Evolutionary conservation across 2,113 vertebrate species (phyloP).

Genomic region (Leiothrix lutea): DNA sequence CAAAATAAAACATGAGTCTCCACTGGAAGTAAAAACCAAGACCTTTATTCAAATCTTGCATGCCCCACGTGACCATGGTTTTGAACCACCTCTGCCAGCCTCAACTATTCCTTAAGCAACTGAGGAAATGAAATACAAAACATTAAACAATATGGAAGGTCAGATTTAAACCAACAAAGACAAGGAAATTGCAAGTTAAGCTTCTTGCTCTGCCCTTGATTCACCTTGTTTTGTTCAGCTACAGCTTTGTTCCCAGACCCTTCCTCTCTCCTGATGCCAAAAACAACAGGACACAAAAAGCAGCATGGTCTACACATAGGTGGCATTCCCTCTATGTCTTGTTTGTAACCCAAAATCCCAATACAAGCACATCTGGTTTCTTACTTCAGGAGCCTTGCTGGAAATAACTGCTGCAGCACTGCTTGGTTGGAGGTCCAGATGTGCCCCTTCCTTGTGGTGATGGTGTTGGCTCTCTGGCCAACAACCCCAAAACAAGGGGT

Average conservation of each 20-base stretch:
- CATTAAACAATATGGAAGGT: background rate
- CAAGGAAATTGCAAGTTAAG: constrained; percentile 65
- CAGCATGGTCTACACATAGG: background rate
- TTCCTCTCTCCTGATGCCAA: background rate
- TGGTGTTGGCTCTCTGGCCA: background rate
- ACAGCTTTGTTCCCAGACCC: background rate
- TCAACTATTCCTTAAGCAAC: background rate
- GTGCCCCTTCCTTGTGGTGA: background rate
- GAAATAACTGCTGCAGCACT: background rate
- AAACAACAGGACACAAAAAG: background rate
- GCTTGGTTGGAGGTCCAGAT: background rate
- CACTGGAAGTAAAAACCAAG: background rate
- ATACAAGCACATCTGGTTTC: background rate
- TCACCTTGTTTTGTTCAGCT: constrained; percentile 50
- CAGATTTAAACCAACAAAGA: constrained; percentile 45
- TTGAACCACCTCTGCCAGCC: background rate
- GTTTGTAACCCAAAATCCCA: background rate
- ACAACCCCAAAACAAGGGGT: background rate
- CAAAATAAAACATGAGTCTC: background rate
- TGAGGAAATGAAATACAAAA: constrained; percentile 56
- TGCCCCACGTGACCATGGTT: background rate
- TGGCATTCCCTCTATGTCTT: background rate
- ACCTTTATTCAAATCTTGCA: background rate
- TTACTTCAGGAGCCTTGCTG: background rate
- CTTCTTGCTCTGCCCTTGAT: constrained; percentile 20